phyloP scores from a whole-genome alignment of 2,113 vertebrate genomes.

The Gallinago paraguaiae region DNA sequence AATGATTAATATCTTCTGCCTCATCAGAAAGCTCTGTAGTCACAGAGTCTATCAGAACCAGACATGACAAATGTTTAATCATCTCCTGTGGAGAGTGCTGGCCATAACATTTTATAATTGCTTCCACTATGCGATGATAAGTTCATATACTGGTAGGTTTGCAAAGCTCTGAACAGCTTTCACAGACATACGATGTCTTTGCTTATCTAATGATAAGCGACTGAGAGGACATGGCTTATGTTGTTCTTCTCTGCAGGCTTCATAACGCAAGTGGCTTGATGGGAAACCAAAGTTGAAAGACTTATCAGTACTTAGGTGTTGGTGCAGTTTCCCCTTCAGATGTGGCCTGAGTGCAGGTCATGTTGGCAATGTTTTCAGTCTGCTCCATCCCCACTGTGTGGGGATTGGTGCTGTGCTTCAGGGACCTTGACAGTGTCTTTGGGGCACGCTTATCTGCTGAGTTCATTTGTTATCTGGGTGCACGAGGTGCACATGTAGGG shows the following conservation, averaged over 20 bases:
- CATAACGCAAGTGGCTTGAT: not conserved
- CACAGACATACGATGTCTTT: accelerated
- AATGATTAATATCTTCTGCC: not conserved
- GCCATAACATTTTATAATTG: not conserved
- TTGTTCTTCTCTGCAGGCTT: not conserved
- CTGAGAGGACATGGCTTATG: not conserved
- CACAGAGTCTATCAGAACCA: not conserved
- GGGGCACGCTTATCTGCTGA: not conserved
- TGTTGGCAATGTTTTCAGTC: not conserved
- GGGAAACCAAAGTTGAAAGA: not conserved
- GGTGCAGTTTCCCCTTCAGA: not conserved
- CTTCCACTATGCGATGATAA: not conserved
- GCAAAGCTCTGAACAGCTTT: not conserved
- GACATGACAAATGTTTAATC: not conserved
- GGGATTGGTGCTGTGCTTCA: not conserved
- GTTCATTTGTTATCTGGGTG: not conserved
- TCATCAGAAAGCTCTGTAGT: not conserved
- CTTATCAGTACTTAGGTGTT: not conserved
- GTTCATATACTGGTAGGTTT: not conserved
- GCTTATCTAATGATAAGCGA: not conserved
- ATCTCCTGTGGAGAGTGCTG: not conserved
- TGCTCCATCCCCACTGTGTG: not conserved
- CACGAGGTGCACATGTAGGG: not conserved
- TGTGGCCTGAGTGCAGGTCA: not conserved
- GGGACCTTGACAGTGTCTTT: not conserved